A percentile compares a stretch with the other conserved stretches of the same genome.
Conservation (phyloP, 2,113 vertebrate species). For the Bubo scandiacus region DNA sequence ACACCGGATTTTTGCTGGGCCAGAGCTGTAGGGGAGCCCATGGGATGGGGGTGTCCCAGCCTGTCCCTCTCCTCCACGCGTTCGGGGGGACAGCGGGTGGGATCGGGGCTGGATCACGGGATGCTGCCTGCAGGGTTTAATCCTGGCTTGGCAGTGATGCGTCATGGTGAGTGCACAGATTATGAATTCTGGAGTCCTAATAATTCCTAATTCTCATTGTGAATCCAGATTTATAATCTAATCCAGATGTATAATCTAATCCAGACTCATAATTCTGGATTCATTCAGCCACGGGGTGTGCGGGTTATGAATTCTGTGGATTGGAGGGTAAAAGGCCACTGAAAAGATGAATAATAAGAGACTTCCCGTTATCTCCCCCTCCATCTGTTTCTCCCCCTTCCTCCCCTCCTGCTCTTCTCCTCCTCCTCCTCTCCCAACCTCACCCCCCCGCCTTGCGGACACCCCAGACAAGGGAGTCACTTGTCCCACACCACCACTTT, state of each 20-base stretch:
- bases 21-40: not conserved
- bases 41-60: not conserved
- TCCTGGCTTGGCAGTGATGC: fast-evolving
- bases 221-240: not conserved
- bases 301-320: not conserved
- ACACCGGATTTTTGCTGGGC: not conserved
- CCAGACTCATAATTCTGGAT: not conserved
- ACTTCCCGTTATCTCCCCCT: conserved; percentile 4
- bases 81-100: not conserved
- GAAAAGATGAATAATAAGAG: not conserved
- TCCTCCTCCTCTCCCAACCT: not conserved
- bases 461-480: conserved; percentile 86
- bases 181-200: not conserved
- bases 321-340: not conserved
- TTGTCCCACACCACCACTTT: conserved; percentile 90
- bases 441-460: not conserved
- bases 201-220: not conserved
- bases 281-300: fast-evolving
- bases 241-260: not conserved
- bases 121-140: not conserved
- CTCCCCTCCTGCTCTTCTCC: not conserved
- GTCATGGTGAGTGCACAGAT: fast-evolving
- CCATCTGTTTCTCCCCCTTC: not conserved
- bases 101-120: fast-evolving
- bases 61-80: fast-evolving